Evolutionary conservation across 2,888 invertebrate genomes (phyloP).

Genomic region (Frankliniella fusca): DNA sequence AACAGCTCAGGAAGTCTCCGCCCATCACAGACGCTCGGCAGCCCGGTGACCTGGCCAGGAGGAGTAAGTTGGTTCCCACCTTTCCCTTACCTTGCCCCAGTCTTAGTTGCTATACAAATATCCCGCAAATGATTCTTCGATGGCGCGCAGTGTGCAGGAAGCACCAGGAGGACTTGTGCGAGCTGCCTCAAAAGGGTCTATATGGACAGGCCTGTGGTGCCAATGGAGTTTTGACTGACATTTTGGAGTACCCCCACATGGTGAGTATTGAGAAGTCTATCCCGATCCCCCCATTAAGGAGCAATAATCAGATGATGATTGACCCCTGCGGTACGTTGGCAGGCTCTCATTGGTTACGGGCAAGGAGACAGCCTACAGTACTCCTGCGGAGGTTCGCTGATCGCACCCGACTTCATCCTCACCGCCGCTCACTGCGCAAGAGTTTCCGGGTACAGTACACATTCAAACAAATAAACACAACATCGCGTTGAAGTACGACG

Average conservation of each 20-base stretch:
- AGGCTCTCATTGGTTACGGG: not conserved
- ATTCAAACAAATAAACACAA: too few species aligned
- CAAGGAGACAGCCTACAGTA: not conserved
- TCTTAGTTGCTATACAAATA: too few species aligned
- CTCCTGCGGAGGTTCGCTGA: not conserved
- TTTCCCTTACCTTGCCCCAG: too few species aligned
- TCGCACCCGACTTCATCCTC: not conserved
- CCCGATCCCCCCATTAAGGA: too few species aligned
- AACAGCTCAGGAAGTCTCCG: too few species aligned
- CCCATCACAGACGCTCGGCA: too few species aligned
- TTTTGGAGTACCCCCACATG: not conserved
- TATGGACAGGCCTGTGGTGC: not conserved
- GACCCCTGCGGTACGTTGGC: not conserved
- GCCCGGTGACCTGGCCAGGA: too few species aligned
- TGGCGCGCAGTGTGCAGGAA: not conserved
- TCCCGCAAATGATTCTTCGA: too few species aligned
- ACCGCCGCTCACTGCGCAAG: not conserved
- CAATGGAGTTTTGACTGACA: not conserved
- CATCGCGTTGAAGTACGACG: too few species aligned
- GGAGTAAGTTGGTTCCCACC: too few species aligned
- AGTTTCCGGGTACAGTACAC: not conserved
- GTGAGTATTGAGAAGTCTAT: not conserved
- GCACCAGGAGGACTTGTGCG: not conserved
- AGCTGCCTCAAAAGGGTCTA: not conserved
- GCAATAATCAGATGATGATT: too few species aligned